Percentiles rank a stretch among this genome's conserved stretches.
Conservation (phyloP, 1,140 invertebrate genomes). For the Atta cephalotes region DNA sequence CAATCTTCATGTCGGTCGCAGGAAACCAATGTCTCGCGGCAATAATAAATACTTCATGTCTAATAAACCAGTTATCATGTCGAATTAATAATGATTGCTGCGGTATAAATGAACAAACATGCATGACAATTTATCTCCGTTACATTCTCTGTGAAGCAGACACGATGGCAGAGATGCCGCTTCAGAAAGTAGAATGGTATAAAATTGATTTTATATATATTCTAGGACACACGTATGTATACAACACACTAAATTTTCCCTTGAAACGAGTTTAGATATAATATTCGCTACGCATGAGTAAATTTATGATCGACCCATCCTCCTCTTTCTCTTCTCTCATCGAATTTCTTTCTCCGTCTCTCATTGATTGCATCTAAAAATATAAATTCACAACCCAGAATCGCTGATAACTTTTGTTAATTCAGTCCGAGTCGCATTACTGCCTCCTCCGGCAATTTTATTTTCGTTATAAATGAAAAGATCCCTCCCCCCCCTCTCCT, state of each 20-base stretch:
- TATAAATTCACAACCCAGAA: not conserved
- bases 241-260: not conserved
- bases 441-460: slow-evolving; percentile 1
- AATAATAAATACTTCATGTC: slow-evolving; percentile 42
- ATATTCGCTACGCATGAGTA: slow-evolving; percentile 20
- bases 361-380: slow-evolving; percentile 32
- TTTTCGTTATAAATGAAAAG: slow-evolving; percentile 35
- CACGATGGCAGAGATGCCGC: slow-evolving; percentile 44
- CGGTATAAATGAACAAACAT: slow-evolving; percentile 41
- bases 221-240: not conserved
- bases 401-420: slow-evolving; percentile 35
- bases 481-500: not conserved
- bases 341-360: slow-evolving; percentile 13
- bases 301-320: slow-evolving; percentile 41
- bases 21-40: slow-evolving; percentile 44
- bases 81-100: slow-evolving; percentile 56
- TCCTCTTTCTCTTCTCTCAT: not conserved
- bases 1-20: slow-evolving; percentile 26
- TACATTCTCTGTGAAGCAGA: slow-evolving; percentile 28
- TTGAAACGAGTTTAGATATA: slow-evolving; percentile 35
- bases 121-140: slow-evolving; percentile 53
- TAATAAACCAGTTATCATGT: slow-evolving; percentile 60
- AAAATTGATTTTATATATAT: slow-evolving; percentile 32
- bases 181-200: slow-evolving; percentile 27
- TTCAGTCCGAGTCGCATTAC: slow-evolving; percentile 32